Evolutionary conservation across 2,797 vertebrate species (phyloP).

Genomic region (Propithecus perrieri): DNA sequence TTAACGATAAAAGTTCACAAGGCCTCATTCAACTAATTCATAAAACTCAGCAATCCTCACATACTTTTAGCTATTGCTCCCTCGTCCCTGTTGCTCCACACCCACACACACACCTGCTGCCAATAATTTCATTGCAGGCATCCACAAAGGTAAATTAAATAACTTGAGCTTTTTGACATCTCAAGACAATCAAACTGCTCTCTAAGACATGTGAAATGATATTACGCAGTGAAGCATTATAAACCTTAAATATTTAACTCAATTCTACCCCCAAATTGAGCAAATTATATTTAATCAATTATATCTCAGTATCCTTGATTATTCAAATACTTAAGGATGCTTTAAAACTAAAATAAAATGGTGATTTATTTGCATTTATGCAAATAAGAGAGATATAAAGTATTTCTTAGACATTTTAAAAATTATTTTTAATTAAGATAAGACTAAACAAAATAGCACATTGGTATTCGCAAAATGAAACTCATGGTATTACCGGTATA

Average conservation of each 20-base stretch:
- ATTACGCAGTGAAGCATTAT: background rate
- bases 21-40: conserved; percentile 49
- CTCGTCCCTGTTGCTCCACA: background rate
- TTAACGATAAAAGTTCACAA: background rate
- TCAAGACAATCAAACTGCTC: background rate
- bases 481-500: background rate
- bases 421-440: background rate
- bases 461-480: background rate
- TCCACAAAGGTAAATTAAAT: conserved; percentile 36
- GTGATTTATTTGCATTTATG: background rate
- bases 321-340: background rate
- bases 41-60: conserved; percentile 42
- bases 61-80: background rate
- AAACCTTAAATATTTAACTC: conserved; percentile 18
- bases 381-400: background rate
- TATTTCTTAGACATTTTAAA: background rate
- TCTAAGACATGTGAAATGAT: background rate
- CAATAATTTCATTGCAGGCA: background rate
- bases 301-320: background rate
- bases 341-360: background rate
- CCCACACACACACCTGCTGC: conserved; percentile 27
- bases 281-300: conserved; percentile 9
- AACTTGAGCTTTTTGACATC: conserved; percentile 2
- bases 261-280: background rate
- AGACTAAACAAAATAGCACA: background rate